Base-by-base conservation (phyloP, 2,797 vertebrate genomes). In the Chaetodon trifasciatus region DNA sequence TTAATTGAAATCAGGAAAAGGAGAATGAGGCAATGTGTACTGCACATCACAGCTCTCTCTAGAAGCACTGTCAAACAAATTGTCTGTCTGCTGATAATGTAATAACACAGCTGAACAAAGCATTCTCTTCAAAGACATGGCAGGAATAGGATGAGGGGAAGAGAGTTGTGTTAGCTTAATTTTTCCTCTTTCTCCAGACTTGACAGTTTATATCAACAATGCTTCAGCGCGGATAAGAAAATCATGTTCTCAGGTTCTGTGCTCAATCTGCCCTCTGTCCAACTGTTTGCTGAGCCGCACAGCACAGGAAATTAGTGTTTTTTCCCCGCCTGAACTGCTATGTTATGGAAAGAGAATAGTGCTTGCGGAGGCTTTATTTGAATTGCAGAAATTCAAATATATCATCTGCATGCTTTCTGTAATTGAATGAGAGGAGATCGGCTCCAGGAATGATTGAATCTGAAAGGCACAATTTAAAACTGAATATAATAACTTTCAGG, bases 21-120 rank as follows among this genome's bases (percentile, higher is more conserved):
- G 69, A 39, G 70, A 70, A 79, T 56, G 72, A 80, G 64, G 69
- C 47, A 11, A 50, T 75, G 87, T 84, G 71, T 70, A 62, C 58
- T 8, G 62, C 60, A 75, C 78, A 81, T 87, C 79, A 71, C 78
- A 62, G 78, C 70, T 66, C 74, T 66, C 74, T 79, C 76, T 60
- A 49, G 74, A 85, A 86, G 70, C 61, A 64, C 88, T 83, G 88
- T 92, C 89, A 91, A 91, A 89, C 89, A 91, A 91, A 90, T 88
- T 83, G 90, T 91, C 83, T 88, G 87, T 86, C 81, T 76, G 79
- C 85, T 89, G 86, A 91, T 91, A 85, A 91, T 85, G 84, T 81
- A 89, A 88, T 83, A 84, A 90, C 83, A 84, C 71, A 79, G 80
- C 78, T 74, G 86, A 93, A 91, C 83, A 93, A 91, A 88, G 82